Base-by-base conservation (phyloP, 2,888 invertebrate species). In the Acanthococcus lagerstroemiae region DNA sequence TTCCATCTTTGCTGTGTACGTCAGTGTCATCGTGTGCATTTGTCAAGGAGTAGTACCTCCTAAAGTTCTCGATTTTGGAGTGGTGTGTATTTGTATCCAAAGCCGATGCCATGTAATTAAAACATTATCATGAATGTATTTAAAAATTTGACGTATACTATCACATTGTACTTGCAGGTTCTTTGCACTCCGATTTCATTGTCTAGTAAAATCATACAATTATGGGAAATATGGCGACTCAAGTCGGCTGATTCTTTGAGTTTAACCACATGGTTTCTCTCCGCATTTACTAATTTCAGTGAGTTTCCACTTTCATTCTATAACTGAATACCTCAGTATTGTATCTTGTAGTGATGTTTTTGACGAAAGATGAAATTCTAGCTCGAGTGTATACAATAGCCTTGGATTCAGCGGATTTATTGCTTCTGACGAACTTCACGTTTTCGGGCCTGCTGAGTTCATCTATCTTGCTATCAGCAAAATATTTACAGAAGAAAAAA, bases 231-330 rank as follows among this genome's bases (percentile, higher is more conserved):
- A 70, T 72, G 88, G 21, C 79, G 79, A 66, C 80, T 82, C 2
- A 83, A 82, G 73, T 86, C 88, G 74, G 84, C 90, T 1, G 85
- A 86, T 70, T 85, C 87, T 0, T 83, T 91, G 0, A 90, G 90
- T 55, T 77, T 87, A 17, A 78, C 85, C 3, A 90, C 90, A 2
- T 91, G 91, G 91, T 79, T 84, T 27, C 84, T 92, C 68, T 90
- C 91, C 21, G 82, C 88, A 15, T 81, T 85, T 69, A 90, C 90
- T 7, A 91, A 91, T 76, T 76, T 86, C 66, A 84, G 90, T 91
- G 79, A 83, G 85, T 82, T 56, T 66, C 61, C 5, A 27, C n/a
- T 57, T 50, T 46, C 7, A 56, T 21, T 5, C 37, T 46, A 9
- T 12, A 26, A 46, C 26, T 55, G 55, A 19, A 15, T 12, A 27